A percentile compares a stretch with the other conserved stretches of the same genome.
Conservation (phyloP, 2,797 vertebrate species). For the Pangasius krempfi region DNA sequence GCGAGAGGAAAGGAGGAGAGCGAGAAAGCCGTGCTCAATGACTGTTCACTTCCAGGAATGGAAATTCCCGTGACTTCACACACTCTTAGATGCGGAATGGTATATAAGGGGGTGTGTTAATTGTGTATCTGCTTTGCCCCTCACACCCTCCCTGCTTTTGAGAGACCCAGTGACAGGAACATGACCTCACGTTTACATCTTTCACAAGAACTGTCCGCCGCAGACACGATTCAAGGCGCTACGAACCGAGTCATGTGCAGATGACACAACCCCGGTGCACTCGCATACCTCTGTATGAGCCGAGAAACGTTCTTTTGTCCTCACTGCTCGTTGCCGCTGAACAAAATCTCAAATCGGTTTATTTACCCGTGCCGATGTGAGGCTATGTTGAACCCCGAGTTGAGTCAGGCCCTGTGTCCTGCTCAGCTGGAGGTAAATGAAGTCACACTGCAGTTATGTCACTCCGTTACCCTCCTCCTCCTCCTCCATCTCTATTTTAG, state of each 20-base stretch:
- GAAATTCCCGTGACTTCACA: slow-evolving; percentile 50
- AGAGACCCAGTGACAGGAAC: slow-evolving; percentile 31
- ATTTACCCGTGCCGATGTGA: background rate
- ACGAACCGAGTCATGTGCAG: background rate
- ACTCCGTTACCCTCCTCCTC: background rate
- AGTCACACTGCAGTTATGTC: slow-evolving; percentile 38
- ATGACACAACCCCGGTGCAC: background rate
- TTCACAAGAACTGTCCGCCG: background rate
- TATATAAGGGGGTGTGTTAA: background rate
- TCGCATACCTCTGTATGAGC: background rate
- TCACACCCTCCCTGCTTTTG: background rate
- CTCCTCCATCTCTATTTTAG: slow-evolving; percentile 15
- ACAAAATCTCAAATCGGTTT: background rate
- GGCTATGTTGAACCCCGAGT: background rate
- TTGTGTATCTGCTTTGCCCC: no score
- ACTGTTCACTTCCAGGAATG: slow-evolving; percentile 40
- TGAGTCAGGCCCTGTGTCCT: background rate
- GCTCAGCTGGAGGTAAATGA: slow-evolving; percentile 26
- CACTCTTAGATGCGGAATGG: background rate
- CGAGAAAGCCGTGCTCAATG: background rate
- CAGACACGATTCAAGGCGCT: background rate
- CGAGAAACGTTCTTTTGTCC: background rate
- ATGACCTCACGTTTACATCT: slow-evolving; percentile 33
- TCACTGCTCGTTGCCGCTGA: no score
- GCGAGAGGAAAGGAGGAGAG: background rate